A percentile compares a stretch with the other conserved stretches of the same genome.
Evolutionary conservation across 1,140 invertebrate genomes (phyloP).

Genomic region (Bombus impatiens): DNA sequence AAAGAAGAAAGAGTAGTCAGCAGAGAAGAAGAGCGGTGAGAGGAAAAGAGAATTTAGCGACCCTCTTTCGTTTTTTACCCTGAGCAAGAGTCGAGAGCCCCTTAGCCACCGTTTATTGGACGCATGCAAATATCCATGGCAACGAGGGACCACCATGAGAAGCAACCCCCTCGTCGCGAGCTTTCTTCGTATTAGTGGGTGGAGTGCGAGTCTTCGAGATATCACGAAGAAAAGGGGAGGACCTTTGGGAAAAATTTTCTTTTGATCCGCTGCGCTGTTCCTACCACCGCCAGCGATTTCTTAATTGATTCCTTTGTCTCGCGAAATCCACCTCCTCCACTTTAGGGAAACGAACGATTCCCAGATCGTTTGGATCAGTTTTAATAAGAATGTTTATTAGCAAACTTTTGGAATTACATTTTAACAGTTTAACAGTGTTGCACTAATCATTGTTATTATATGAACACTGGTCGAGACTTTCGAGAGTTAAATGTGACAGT

Average conservation of each 20-base stretch:
- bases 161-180: slow-evolving; percentile 48
- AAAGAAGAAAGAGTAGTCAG: slow-evolving; percentile 34
- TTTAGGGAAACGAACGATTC: not conserved
- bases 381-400: not conserved
- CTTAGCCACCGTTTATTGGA: slow-evolving; percentile 83
- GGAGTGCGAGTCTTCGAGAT: slow-evolving; percentile 21
- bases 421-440: no score
- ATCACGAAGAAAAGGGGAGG: slow-evolving; percentile 9
- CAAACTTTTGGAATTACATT: not conserved
- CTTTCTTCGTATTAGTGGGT: slow-evolving; percentile 44
- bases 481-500: no score
- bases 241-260: slow-evolving; percentile 46
- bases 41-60: slow-evolving; percentile 74
- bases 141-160: slow-evolving; percentile 72
- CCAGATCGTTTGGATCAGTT: not conserved
- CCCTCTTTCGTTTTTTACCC: slow-evolving; percentile 81
- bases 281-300: slow-evolving; percentile 54
- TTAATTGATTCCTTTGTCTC: slow-evolving; percentile 62
- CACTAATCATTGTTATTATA: no score
- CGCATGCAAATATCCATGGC: slow-evolving; percentile 84
- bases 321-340: not conserved
- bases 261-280: slow-evolving; percentile 59
- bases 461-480: no score
- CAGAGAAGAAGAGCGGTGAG: slow-evolving; percentile 44
- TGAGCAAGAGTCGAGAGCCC: slow-evolving; percentile 80